Evolutionary conservation across 2,113 vertebrate genomes (phyloP).

Genomic region (Eretmodus cyanostictus): DNA sequence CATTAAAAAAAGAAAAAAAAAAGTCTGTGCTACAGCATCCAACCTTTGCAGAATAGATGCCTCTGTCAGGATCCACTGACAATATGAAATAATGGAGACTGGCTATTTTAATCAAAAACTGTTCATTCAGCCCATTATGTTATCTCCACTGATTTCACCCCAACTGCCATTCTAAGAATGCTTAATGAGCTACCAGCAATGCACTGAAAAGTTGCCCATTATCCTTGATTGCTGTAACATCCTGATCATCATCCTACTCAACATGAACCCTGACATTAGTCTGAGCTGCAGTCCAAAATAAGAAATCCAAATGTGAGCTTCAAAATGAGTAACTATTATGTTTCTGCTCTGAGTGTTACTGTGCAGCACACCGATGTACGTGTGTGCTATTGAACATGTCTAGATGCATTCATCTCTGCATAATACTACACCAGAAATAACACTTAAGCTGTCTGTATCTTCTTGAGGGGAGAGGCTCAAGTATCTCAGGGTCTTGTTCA

Average conservation of each 20-base stretch:
- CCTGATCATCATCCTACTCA: not conserved
- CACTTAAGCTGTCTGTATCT: not conserved
- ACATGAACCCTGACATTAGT: not conserved
- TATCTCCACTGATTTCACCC: slow-evolving; percentile 6
- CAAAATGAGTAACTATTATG: not conserved
- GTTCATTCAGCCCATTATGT: slow-evolving; percentile 1
- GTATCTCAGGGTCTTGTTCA: not conserved
- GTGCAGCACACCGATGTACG: not conserved
- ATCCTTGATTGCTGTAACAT: not conserved
- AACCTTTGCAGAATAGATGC: not conserved
- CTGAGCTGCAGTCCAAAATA: not conserved
- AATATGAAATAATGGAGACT: not conserved
- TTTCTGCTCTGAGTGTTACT: not conserved
- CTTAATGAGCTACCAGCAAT: not conserved
- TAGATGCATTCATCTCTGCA: not conserved
- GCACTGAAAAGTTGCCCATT: not conserved
- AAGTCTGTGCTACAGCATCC: not conserved
- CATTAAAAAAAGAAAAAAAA: not conserved
- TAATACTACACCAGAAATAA: not conserved
- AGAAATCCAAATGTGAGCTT: not conserved
- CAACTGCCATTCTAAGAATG: not conserved
- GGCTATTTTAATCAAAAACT: not conserved
- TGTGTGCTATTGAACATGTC: not conserved
- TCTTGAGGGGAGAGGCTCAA: not conserved
- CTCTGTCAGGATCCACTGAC: not conserved